Percentiles rank a stretch among this genome's conserved stretches.
phyloP scores from a whole-genome alignment of 2,888 invertebrate species.

The Eutolmus rufibarbis region DNA sequence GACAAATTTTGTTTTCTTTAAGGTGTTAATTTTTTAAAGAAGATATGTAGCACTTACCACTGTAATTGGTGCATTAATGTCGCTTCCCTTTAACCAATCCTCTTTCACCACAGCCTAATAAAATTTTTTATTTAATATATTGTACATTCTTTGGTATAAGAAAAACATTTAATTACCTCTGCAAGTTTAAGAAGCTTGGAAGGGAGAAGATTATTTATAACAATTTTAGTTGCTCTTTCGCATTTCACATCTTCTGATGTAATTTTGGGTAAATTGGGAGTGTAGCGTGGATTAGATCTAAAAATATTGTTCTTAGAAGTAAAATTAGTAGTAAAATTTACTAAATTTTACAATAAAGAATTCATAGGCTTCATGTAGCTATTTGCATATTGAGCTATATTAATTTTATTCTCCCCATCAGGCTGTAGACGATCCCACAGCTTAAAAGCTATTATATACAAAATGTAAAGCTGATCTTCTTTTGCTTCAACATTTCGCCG shows the following conservation, averaged over 20 bases:
- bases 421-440: not conserved
- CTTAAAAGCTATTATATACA: constrained; percentile 24
- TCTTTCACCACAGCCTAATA: not conserved
- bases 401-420: not conserved
- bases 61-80: not conserved
- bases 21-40: too few species aligned
- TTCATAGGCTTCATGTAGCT: constrained; percentile 1
- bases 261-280: not conserved
- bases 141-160: not conserved
- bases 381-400: not conserved
- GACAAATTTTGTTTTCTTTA: not conserved
- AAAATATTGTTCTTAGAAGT: not conserved
- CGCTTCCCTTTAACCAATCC: not conserved
- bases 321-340: not conserved
- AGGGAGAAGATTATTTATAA: not conserved
- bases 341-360: not conserved
- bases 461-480: constrained; percentile 14
- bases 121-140: not conserved
- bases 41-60: not conserved
- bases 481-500: not conserved
- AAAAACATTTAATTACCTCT: not conserved
- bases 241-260: not conserved
- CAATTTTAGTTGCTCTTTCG: not conserved
- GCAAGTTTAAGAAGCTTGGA: not conserved
- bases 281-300: constrained; percentile 9